Evolutionary conservation across 2,888 invertebrate species (phyloP).

Genomic region (Agrochola macilenta): DNA sequence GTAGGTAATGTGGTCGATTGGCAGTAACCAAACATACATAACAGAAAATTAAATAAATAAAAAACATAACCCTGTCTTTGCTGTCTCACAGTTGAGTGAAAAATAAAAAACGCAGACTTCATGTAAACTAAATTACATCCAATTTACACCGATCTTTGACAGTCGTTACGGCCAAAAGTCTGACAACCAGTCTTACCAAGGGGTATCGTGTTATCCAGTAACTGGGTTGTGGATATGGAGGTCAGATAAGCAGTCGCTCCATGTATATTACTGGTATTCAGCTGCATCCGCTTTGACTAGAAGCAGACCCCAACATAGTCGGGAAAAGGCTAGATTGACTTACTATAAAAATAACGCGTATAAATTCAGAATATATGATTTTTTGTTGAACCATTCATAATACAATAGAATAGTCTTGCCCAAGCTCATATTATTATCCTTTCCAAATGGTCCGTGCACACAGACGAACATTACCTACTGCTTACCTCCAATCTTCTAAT

Average conservation of each 20-base stretch:
- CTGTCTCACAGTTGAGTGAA: not conserved
- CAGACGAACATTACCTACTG: constrained; percentile 30
- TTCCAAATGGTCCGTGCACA: not conserved
- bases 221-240: no score
- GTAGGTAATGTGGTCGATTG: no score
- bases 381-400: not conserved
- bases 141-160: no score
- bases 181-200: no score
- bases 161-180: no score
- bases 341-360: no score
- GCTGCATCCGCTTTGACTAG: no score
- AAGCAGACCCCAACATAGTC: no score
- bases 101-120: not conserved
- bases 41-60: not conserved
- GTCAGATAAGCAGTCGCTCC: no score
- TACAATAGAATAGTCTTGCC: not conserved
- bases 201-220: no score
- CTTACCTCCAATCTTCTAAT: constrained; percentile 48
- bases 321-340: no score
- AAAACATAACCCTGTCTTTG: not conserved
- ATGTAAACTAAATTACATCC: not conserved
- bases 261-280: no score
- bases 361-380: not conserved
- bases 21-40: not conserved
- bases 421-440: constrained; percentile 2